Conservation (phyloP, 2,797 vertebrate species). For the Pterois miles region DNA sequence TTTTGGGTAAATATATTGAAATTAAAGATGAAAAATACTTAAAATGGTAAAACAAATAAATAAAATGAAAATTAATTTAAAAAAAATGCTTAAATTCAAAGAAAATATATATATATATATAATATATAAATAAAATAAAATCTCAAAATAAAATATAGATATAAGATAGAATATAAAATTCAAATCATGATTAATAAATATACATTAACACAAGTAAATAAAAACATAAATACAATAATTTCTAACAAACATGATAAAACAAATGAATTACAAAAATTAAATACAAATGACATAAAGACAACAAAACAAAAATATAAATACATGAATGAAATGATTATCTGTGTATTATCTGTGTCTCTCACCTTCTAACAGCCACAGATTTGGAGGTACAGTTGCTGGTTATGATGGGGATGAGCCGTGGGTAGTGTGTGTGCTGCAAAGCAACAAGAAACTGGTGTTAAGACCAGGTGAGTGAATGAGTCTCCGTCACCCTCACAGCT, state of each 20-base stretch:
- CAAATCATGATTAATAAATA: not conserved
- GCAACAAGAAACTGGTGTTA: conserved; percentile 28
- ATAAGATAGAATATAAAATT: not conserved
- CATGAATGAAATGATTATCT: not conserved
- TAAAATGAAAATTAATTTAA: too few species aligned
- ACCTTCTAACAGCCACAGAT: conserved; percentile 95
- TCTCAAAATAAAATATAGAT: not conserved
- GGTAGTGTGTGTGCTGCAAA: conserved; percentile 90
- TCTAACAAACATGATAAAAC: not conserved
- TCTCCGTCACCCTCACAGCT: not conserved
- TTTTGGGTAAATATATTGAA: not conserved
- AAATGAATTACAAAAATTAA: not conserved
- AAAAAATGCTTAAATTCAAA: too few species aligned
- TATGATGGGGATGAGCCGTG: conserved; percentile 94
- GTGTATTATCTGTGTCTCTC: conserved; percentile 40
- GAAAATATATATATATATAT: not conserved
- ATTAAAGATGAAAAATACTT: not conserved
- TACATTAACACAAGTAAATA: fast-evolving
- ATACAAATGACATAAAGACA: not conserved
- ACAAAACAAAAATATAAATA: not conserved
- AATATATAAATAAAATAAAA: not conserved
- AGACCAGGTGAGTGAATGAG: fast-evolving
- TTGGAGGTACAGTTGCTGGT: conserved; percentile 93
- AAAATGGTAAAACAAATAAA: not conserved
- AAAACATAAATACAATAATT: not conserved